Percentiles rank a stretch among this genome's conserved stretches.
Evolutionary conservation across 2,888 invertebrate species (phyloP).

Genomic region (Lasiommata megera): DNA sequence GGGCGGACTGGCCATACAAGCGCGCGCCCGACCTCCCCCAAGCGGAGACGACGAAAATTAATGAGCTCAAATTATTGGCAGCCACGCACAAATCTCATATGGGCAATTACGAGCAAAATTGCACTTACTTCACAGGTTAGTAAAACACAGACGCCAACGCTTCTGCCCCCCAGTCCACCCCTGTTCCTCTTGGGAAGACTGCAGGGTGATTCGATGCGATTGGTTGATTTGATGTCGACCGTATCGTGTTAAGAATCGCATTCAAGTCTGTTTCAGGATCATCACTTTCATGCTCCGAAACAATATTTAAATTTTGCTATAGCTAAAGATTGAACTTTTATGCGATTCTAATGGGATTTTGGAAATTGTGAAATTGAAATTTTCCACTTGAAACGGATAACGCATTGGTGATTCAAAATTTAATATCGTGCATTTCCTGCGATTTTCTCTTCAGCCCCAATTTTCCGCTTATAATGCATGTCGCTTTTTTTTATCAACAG

Average conservation of each 20-base stretch:
- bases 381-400: conserved; percentile 10
- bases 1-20: conserved; percentile 83
- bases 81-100: conserved; percentile 82
- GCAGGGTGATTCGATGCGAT: conserved; percentile 71
- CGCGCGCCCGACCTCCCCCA: conserved; percentile 79
- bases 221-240: conserved; percentile 63
- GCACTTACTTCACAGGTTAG: conserved; percentile 82
- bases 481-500: conserved; percentile 29
- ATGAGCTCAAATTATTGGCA: conserved; percentile 82
- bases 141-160: conserved; percentile 76
- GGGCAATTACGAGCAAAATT: conserved; percentile 81
- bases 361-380: conserved; percentile 13
- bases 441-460: conserved; percentile 56
- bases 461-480: conserved; percentile 68
- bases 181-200: conserved; percentile 79
- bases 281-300: conserved; percentile 30
- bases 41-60: conserved; percentile 81
- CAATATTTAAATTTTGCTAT: conserved; percentile 17
- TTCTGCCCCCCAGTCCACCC: conserved; percentile 79
- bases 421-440: conserved; percentile 67
- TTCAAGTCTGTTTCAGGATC: conserved; percentile 48
- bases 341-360: conserved; percentile 58
- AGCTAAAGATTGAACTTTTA: conserved; percentile 51
- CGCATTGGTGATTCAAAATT: conserved; percentile 53
- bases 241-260: conserved; percentile 59